Conservation (phyloP, 2,797 vertebrate species). For the Chloroceryle inda region DNA sequence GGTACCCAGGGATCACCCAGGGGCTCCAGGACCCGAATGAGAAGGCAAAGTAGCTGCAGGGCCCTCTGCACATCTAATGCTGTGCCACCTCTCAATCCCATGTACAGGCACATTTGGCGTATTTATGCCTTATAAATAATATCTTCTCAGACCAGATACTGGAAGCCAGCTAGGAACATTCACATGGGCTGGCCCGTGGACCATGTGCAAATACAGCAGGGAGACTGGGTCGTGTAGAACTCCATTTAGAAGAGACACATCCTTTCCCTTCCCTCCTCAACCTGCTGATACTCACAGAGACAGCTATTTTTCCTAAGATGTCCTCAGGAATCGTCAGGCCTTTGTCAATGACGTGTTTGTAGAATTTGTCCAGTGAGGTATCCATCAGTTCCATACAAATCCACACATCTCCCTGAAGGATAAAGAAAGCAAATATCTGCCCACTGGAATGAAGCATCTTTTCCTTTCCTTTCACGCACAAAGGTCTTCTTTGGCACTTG, state of each 20-base stretch:
- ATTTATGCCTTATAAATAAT: background rate
- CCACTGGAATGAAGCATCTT: background rate
- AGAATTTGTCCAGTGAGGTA: slow-evolving; percentile 99
- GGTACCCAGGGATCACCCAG: background rate
- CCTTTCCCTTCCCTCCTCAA: background rate
- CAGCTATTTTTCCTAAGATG: slow-evolving; percentile 97
- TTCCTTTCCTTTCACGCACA: rapidly evolving
- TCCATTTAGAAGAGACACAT: background rate
- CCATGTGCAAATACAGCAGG: background rate
- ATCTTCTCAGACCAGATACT: background rate
- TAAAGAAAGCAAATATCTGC: background rate
- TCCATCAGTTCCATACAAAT: slow-evolving; percentile 99
- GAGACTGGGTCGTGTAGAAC: background rate
- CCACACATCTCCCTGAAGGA: slow-evolving; percentile 94
- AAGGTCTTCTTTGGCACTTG: background rate
- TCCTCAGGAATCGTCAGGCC: slow-evolving; percentile 94
- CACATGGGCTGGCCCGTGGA: background rate
- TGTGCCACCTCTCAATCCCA: rapidly evolving
- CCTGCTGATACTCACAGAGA: slow-evolving; percentile 88
- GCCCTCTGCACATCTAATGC: background rate
- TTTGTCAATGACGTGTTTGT: slow-evolving; percentile 97
- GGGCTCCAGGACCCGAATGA: background rate
- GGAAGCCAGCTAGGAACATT: background rate
- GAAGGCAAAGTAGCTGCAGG: background rate
- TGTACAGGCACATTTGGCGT: background rate